Conservation (phyloP, 2,888 invertebrate genomes). For the Trissoscelio sp. region DNA sequence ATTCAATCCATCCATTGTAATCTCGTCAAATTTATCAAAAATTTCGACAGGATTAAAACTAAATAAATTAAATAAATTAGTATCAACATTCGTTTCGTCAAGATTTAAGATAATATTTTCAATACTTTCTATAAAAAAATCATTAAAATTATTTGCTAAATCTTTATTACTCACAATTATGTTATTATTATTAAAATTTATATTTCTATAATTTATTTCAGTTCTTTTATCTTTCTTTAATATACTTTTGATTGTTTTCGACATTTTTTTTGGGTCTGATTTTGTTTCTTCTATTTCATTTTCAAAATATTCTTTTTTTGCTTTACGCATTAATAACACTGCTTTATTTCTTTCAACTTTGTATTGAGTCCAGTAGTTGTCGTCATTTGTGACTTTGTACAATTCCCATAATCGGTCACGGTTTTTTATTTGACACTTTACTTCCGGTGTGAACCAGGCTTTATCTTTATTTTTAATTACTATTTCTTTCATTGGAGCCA, state of each 20-base stretch:
- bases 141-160: slow-evolving; percentile 31
- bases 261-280: slow-evolving; percentile 23
- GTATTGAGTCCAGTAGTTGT: slow-evolving; percentile 8
- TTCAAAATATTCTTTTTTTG: slow-evolving; percentile 17
- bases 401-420: neutral
- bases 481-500: slow-evolving; percentile 13
- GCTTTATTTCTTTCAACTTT: slow-evolving; percentile 15
- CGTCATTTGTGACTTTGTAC: slow-evolving; percentile 8
- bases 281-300: slow-evolving; percentile 10
- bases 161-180: slow-evolving; percentile 7
- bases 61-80: slow-evolving; percentile 38
- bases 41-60: slow-evolving; percentile 18
- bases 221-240: slow-evolving; percentile 14
- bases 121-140: slow-evolving; percentile 25
- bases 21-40: slow-evolving; percentile 28
- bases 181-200: neutral
- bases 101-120: slow-evolving; percentile 8
- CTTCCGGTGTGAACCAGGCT: slow-evolving; percentile 24
- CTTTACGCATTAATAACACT: neutral
- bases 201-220: neutral
- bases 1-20: neutral
- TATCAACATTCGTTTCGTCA: neutral
- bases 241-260: slow-evolving; percentile 7
- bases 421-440: neutral
- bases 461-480: slow-evolving; percentile 20